Percentiles rank a stretch among this genome's conserved stretches.
Evolutionary conservation across 2,797 vertebrate genomes (phyloP).

Genomic region (Telmatherina bonti): DNA sequence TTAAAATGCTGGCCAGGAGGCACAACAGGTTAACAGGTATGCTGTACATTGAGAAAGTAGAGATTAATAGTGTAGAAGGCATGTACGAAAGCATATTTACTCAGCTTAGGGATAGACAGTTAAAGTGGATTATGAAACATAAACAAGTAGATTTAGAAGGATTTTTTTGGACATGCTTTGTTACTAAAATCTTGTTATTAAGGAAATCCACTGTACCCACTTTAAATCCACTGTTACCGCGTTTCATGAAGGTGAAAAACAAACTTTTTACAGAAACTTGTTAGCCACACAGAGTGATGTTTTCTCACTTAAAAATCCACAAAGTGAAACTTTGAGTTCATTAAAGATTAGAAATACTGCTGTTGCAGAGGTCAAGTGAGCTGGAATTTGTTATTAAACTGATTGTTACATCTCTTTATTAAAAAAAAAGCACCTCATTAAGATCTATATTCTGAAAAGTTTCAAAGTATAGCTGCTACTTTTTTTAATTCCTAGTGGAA

Average conservation of each 20-base stretch:
- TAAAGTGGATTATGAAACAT: background rate
- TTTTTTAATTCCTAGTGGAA: conserved; percentile 34
- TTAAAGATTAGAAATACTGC: conserved; percentile 6
- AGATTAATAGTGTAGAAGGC: background rate
- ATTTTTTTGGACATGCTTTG: background rate
- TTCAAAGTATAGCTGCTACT: conserved; percentile 33
- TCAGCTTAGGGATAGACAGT: background rate
- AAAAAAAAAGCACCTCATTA: conserved; percentile 37
- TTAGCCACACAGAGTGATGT: background rate
- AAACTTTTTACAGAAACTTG: conserved; percentile 12
- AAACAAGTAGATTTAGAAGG: background rate
- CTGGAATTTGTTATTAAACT: background rate
- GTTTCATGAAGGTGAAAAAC: conserved; percentile 12
- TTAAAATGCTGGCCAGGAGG: background rate
- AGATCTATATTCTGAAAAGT: conserved; percentile 38
- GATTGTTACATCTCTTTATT: conserved; percentile 10
- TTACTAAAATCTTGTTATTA: background rate
- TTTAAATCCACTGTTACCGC: background rate
- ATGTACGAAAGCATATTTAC: background rate
- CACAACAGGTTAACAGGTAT: background rate
- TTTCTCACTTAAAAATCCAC: conserved; percentile 4
- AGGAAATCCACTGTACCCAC: background rate
- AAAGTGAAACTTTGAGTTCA: background rate
- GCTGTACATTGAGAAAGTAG: conserved; percentile 12
- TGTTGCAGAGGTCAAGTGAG: background rate